Conservation (phyloP, 2,113 vertebrate genomes). For the Jacana jacana region DNA sequence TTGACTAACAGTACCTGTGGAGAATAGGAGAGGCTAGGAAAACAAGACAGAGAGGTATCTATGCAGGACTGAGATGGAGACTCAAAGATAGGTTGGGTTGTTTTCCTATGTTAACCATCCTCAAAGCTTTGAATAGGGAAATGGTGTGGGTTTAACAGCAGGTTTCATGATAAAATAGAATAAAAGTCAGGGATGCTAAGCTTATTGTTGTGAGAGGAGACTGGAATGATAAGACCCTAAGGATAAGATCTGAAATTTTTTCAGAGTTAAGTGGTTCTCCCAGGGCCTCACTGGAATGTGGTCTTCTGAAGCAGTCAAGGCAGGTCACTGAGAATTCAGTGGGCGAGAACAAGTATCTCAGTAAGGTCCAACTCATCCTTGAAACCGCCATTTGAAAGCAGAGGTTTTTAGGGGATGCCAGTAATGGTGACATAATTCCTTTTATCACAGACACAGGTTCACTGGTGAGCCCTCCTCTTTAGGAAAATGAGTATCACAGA, state of each 20-base stretch:
- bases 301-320: background rate
- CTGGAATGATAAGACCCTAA: background rate
- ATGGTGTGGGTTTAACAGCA: background rate
- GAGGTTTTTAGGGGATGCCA: background rate
- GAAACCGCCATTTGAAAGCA: background rate
- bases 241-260: background rate
- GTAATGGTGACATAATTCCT: background rate
- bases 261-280: background rate
- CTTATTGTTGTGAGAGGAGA: background rate
- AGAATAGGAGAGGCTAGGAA: background rate
- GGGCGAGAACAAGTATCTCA: background rate
- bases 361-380: background rate
- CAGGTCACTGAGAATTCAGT: background rate
- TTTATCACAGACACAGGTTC: background rate
- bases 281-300: background rate
- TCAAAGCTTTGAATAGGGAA: background rate
- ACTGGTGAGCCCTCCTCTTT: background rate
- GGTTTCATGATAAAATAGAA: background rate
- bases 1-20: background rate
- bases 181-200: background rate
- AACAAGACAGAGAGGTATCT: background rate
- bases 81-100: background rate
- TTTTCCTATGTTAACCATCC: background rate
- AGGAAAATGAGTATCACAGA: background rate
- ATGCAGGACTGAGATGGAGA: background rate